Base-by-base conservation (phyloP, 2,113 vertebrate genomes). In the Pangasianodon hypophthalmus region DNA sequence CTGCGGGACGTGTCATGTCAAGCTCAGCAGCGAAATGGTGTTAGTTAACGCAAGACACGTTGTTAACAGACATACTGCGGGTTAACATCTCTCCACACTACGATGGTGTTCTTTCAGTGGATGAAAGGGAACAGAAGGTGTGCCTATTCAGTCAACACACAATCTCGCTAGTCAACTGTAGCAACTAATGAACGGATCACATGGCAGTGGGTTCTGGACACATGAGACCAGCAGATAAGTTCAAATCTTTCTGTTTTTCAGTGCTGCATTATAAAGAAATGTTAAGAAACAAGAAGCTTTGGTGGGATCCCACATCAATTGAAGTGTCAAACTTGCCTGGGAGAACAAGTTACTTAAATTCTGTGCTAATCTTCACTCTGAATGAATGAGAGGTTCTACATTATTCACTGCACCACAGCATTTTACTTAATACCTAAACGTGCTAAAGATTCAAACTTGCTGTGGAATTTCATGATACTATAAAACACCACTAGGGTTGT, bases 11-110 rank as follows among this genome's bases (percentile, higher is more conserved):
- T 86, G 87, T 84, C 80, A 86, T 91, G 89, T 92, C 84, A 56
- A 58, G n/a, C 37, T 75, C 48, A 41, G 67, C 14, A 19, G 14
- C 90, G 21, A 79, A 6, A 29, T 18, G 54, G 87, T 79, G 92
- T 92, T 93, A 92, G 88, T 87, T 92, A 90, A 93, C 44, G 91
- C 84, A 44, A 94, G 92, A 95, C 92, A 92, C 84, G 90, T 92
- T 92, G 94, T 95, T 95, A 96, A 95, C 95, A 96, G 94, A 94
- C 89, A 86, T 85, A 58, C 91, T 87, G 92, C 18, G 96, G 96
- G 97, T 95, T 93, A 95, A 96, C 95, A 96, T 93, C 92, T 92
- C 93, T 92, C 86, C 93, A 56, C 93, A 92, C 94, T 92, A 88
- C 90, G 92, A 87, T 91, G 92, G 92, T 91, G 92, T 91, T 93